Conservation (phyloP, 1,140 invertebrate species). For the Solen grandis region DNA sequence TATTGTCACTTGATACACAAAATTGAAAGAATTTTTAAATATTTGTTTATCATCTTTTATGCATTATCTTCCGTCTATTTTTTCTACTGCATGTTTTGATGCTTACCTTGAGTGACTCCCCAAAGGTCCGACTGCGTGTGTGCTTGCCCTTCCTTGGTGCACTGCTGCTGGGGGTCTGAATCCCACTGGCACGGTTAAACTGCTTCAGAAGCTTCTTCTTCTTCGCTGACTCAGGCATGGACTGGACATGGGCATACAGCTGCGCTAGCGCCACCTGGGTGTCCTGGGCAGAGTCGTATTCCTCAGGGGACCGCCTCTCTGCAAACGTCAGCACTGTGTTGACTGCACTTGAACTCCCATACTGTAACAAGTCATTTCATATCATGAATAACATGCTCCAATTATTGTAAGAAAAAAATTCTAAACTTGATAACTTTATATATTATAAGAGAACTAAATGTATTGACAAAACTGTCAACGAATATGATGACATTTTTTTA, state of each 20-base stretch:
- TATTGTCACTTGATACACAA: neutral
- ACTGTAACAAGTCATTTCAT: constrained; percentile 57
- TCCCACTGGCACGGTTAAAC: constrained; percentile 61
- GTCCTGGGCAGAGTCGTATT: constrained; percentile 72
- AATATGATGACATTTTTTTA: too few relatives aligned
- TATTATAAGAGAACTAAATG: too few relatives aligned
- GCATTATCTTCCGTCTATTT: neutral
- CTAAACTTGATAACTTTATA: too few relatives aligned
- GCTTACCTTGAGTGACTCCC: constrained; percentile 89
- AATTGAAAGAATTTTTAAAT: too few relatives aligned
- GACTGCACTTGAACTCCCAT: constrained; percentile 62
- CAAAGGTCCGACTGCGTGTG: constrained; percentile 86
- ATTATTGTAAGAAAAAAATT: too few relatives aligned
- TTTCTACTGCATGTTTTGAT: neutral
- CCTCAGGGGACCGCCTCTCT: constrained; percentile 63
- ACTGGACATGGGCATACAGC: constrained; percentile 94
- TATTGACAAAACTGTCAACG: too few relatives aligned
- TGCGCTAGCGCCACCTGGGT: constrained; percentile 95
- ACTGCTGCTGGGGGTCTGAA: constrained; percentile 64
- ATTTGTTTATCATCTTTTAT: too few relatives aligned
- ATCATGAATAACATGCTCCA: too few relatives aligned
- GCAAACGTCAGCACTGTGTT: constrained; percentile 72
- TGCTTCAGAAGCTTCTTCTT: constrained; percentile 93
- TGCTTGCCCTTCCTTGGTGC: constrained; percentile 65
- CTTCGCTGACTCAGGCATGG: constrained; percentile 92